Conservation (phyloP, 2,113 vertebrate genomes). For the Ibidorhyncha struthersii region DNA sequence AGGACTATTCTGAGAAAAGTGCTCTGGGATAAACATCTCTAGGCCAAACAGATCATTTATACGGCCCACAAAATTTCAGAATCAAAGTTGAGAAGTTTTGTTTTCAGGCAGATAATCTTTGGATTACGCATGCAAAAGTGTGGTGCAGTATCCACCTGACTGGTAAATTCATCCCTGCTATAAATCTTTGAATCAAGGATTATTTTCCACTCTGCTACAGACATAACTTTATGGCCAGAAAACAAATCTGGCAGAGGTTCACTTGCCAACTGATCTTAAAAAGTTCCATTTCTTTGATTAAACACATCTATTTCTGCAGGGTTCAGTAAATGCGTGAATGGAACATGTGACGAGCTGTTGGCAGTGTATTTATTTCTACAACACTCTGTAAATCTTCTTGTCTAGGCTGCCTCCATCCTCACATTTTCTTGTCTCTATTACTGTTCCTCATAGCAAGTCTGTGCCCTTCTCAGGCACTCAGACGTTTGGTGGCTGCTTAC, state of each 20-base stretch:
- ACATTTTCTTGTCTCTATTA: constrained; percentile 17
- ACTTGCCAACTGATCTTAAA: constrained; percentile 29
- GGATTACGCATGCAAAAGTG: neutral
- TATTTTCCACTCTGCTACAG: neutral
- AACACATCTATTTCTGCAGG: constrained; percentile 45
- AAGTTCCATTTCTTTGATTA: constrained; percentile 54
- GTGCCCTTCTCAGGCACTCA: neutral
- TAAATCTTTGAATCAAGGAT: neutral
- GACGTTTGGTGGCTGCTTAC: neutral
- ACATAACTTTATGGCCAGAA: constrained; percentile 8
- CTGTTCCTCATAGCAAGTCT: neutral
- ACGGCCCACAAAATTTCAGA: neutral
- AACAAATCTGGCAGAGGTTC: constrained; percentile 31
- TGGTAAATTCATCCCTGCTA: neutral
- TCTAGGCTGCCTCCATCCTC: neutral
- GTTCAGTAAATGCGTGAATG: constrained; percentile 28
- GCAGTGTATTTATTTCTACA: constrained; percentile 47
- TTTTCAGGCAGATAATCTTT: neutral
- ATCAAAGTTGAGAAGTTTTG: neutral
- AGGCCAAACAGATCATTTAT: neutral
- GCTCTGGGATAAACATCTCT: neutral
- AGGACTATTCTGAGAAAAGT: neutral
- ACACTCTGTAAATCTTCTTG: constrained; percentile 41
- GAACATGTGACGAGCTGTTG: constrained; percentile 53
- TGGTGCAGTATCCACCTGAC: neutral